phyloP scores from a whole-genome alignment of 2,888 invertebrate genomes.

The Bombylius discolor region DNA sequence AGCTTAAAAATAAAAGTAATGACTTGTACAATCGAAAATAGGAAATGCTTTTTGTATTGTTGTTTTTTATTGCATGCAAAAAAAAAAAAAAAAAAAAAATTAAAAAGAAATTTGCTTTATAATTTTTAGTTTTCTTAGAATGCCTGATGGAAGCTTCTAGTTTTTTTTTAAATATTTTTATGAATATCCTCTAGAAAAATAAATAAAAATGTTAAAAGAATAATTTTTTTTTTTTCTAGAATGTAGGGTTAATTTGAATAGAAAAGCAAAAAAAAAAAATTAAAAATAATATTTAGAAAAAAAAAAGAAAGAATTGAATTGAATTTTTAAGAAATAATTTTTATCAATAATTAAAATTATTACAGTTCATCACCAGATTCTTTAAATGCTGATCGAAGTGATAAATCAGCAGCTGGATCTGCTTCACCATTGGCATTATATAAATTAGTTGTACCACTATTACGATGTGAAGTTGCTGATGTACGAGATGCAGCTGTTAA shows the following conservation, averaged over 20 bases:
- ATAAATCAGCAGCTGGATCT: slow-evolving; percentile 52
- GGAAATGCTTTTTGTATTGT: no score
- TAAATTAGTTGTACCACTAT: slow-evolving; percentile 81
- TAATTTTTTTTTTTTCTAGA: no score
- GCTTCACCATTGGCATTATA: slow-evolving; percentile 79
- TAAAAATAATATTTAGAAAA: not conserved
- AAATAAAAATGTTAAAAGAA: no score
- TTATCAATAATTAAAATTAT: slow-evolving; percentile 15
- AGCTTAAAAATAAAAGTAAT: no score
- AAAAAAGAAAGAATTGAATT: not conserved
- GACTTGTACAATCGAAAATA: no score
- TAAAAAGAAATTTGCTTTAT: no score
- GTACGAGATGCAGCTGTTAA: slow-evolving; percentile 88
- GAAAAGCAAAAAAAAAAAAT: not conserved
- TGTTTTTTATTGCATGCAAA: no score
- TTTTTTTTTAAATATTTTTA: no score
- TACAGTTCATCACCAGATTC: slow-evolving; percentile 83
- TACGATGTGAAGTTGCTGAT: slow-evolving; percentile 86
- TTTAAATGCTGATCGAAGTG: slow-evolving; percentile 67
- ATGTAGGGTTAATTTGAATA: not conserved
- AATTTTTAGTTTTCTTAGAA: no score
- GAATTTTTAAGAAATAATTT: not conserved
- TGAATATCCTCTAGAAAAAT: no score
- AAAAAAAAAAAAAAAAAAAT: no score
- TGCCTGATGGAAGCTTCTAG: no score